Conservation (phyloP, 30 jellyfish, hydroid and myxozoan species). For the Hydractinia echinata region DNA sequence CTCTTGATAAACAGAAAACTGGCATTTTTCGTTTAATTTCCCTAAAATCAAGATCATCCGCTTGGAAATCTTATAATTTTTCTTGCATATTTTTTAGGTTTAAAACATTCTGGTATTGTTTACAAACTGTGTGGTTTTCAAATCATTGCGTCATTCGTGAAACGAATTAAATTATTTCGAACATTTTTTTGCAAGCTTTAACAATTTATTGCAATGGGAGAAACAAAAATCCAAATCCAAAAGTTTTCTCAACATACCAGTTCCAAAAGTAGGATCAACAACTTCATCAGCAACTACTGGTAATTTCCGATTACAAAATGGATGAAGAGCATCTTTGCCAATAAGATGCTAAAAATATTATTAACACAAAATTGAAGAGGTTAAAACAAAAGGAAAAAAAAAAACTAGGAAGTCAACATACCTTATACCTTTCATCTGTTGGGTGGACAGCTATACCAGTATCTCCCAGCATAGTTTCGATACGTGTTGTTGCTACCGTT, state of each 20-base stretch:
- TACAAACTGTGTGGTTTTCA: no score
- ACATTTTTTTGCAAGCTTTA: no score
- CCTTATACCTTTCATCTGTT: constrained; percentile 79
- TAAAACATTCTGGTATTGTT: no score
- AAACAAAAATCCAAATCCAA: no score
- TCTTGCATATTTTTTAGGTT: no score
- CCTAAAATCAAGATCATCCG: no score
- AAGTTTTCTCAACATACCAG: constrained; percentile 57
- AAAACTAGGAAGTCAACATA: not conserved
- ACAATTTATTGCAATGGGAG: no score
- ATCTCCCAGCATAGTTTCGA: constrained; percentile 99
- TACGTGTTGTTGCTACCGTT: constrained; percentile 97
- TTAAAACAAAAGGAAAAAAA: not conserved
- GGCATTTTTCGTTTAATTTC: no score
- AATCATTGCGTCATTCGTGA: no score
- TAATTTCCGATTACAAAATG: constrained; percentile 92
- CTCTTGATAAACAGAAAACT: no score
- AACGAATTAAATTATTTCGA: no score
- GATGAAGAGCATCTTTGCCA: constrained; percentile 93
- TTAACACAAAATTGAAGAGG: not conserved
- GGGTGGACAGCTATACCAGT: constrained; percentile 98
- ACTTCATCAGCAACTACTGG: constrained; percentile 81
- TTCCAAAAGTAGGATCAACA: constrained; percentile 98
- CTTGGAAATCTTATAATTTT: no score
- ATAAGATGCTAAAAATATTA: constrained; percentile 57